Evolutionary conservation across 1,140 invertebrate genomes (phyloP), one percentile per base, ranked within the genome.

Genomic region (Lasaia peninsularis): DNA sequence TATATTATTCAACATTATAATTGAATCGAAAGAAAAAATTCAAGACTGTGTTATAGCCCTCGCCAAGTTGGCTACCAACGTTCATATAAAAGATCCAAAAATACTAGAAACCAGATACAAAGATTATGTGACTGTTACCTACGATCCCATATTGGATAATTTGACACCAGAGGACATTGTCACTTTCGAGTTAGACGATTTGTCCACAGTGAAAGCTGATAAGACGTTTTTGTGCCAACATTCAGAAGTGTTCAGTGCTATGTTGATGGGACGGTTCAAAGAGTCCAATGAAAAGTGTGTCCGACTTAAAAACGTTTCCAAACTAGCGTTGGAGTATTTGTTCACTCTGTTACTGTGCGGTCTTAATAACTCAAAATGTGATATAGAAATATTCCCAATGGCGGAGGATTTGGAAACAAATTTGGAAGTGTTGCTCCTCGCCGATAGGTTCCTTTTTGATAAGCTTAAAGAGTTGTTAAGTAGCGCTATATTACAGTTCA

Each of bases 211-310:
- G 0, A 82, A 89, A 20, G 91, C 93, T 0, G 92, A 92, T 63
- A 90, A 91, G 53, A 70, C 89, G n/a, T 91, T 90, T 28, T 68
- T 94, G 4, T 92, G 91, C 59, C 84, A 92, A 58, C 90, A 91
- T 61, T 94, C 93, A 0, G 92, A 93, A 54, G 91, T 90, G 32
- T 94, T 94, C 62, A 91, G 88, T 11, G 91, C 91, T 0, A 92
- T 94, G 91, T 80, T 94, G 1, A 90, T 91, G 60, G 93, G 93
- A 1, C 83, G 88, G 18, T 94, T 94, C 69, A 92, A 90, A 28
- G 94, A 94, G 71, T 92, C 92, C 0, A 80, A 81, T 8, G 90
- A 94, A 68, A 88, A 87, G 35, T 80, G 80, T 55, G 89, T 94
- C 0, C 77, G 81, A 10, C 58, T 94, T 1, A 88, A 86, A 65